Base-by-base conservation (phyloP, 2,113 vertebrate species). In the Neotragus pygmaeus region DNA sequence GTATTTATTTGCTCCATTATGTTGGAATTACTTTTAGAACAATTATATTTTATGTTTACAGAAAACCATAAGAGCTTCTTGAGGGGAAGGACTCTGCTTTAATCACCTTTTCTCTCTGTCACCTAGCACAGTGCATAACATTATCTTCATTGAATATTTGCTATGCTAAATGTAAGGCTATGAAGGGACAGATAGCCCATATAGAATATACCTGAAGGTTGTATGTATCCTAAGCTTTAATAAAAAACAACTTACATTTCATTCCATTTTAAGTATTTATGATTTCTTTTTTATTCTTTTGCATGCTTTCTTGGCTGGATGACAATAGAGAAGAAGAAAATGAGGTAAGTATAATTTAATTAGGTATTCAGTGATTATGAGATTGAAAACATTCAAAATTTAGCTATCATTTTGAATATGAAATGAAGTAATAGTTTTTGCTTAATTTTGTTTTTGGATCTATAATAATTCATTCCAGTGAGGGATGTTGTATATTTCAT, bases 291-390 rank as follows among this genome's bases (percentile, higher is more conserved):
- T 73, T 96, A 95, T 98, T 97, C 89, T 98, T 96, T 99, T 98
- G 93, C 98, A 99, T 99, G 98, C 97, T 92, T 97, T 94, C 98
- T 91, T 1, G 96, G 95, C 92, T 98, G 98, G 96, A 97, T 98
- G 93, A 88, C 97, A 98, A 99, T 90, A 99, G 99, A 98, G 99
- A 99, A 99, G 99, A 99, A 98, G 99, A 99, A 97, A 99, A 98
- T 97, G 99, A 99, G 98, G 99, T 99, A 98, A 98, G 98, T 98
- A 2, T 47, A 95, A 43, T 2, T 1, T 33, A 28, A 91, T 27
- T 64, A 62, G 21, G 1, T 47, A 19, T 82, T 92, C 1, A 7
- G 5, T 91, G 43, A 53, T 95, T 94, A 70, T 91, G 77, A 57
- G 28, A 62, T 88, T 96, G 77, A 94, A 97, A 88, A 78, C 36